Evolutionary conservation across 2,113 vertebrate genomes (phyloP).

Genomic region (Sinocyclocheilus grahami): DNA sequence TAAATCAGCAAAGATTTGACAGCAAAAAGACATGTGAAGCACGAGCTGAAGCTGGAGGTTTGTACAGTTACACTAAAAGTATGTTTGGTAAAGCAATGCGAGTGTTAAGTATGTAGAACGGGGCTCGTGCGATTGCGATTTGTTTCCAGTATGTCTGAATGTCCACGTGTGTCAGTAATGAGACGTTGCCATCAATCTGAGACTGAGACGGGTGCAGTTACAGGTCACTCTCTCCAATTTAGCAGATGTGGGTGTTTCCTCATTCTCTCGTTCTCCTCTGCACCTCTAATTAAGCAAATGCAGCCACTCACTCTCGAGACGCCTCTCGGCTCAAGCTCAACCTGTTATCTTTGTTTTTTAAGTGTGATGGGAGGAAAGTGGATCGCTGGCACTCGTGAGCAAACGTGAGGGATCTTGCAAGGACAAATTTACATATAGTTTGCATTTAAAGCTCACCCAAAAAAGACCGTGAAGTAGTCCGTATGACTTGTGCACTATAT

Average conservation of each 20-base stretch:
- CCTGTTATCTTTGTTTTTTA: conserved; percentile 9
- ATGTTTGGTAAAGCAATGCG: too few relatives aligned
- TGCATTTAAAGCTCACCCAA: background rate
- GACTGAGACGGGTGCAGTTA: conserved; percentile 52
- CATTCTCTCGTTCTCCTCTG: background rate
- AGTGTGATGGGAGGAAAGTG: background rate
- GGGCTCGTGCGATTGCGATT: background rate
- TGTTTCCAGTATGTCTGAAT: conserved; percentile 38
- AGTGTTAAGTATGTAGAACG: too few relatives aligned
- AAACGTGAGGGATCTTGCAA: background rate
- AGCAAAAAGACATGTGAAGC: too few relatives aligned
- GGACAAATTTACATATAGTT: background rate
- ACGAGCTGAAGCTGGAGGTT: too few relatives aligned
- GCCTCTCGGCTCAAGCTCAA: conserved; percentile 16
- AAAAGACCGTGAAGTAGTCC: background rate
- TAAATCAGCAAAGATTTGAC: too few relatives aligned
- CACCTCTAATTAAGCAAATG: conserved; percentile 60
- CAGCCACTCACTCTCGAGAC: too few relatives aligned
- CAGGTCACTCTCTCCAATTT: conserved; percentile 66
- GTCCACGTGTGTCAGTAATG: conserved; percentile 60
- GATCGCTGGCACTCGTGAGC: background rate
- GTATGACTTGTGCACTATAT: background rate
- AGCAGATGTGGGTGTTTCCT: conserved; percentile 54
- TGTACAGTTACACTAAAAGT: too few relatives aligned
- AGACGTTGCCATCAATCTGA: conserved; percentile 35